Evolutionary conservation across 2,797 vertebrate species (phyloP), one percentile per base, ranked within the genome.

Genomic region (Pygocentrus nattereri): DNA sequence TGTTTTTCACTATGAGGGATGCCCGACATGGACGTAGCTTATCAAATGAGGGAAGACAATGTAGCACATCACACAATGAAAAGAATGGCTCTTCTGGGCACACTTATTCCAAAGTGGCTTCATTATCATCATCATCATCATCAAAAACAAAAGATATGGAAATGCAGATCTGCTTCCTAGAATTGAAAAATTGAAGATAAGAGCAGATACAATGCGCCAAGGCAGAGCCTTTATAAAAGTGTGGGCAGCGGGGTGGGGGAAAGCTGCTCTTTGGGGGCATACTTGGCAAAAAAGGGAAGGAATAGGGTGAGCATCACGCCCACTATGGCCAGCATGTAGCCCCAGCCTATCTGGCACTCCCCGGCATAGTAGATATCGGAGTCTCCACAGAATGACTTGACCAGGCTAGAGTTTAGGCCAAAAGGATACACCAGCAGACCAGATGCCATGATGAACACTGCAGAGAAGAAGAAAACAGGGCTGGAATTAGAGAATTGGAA

Each of bases 221-320:
- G 41, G 62, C 31, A 18, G 56, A 52, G 62, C 25, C 50, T 62
- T 95, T 98, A 98, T 96, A 98, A 97, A 90, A 97, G 95, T 18
- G 97, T 96, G 89, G 97, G 97, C 85, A 98, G 89, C 5, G 97
- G 97, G 76, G 97, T 98, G 34, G 96, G 96, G 84, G 95, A 97
- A 87, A 95, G 93, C 81, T 97, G 96, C 94, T 98, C 97, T 94
- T 97, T 97, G 3, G 97, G 97, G 86, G 97, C 97, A 74, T 98
- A 98, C 95, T 97, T 98, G 88, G 97, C 97, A 87, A 98, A 98
- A 93, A 97, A 98, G 84, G 97, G 97, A 93, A 98, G 93, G 91
- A 98, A 98, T 85, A 97, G 94, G 18, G 97, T 97, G 88, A 98
- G 95, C 97, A 98, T 96, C 84, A 98, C 97, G 25, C 96, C 97